Base-by-base conservation (phyloP, 2,888 invertebrate genomes). In the Zhuqinia jingwanae region DNA sequence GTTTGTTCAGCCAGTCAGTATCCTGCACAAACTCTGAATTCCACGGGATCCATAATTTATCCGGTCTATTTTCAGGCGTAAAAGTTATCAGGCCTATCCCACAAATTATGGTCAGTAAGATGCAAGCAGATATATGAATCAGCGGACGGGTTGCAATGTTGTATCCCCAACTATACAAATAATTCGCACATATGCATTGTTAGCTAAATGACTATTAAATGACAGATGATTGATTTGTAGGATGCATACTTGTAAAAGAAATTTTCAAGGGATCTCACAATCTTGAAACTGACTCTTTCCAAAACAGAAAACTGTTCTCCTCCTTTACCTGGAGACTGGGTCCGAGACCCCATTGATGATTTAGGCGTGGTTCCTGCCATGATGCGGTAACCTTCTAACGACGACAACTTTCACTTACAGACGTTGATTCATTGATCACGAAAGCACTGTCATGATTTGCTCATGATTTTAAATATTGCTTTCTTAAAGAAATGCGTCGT, bases 41-140 rank as follows among this genome's bases (percentile, higher is more conserved):
- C 87, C 91, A 90, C 2, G 92, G 92, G 53, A 92, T 91, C 92
- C 92, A 92, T 10, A 92, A 87, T 63, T 91, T 92, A 63, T 89
- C 88, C 1, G 91, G 91, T 2, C 90, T 76, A 53, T 90, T 90
- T 88, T 91, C 91, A 13, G 84, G 87, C 5, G 88, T 91, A 63
- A 91, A 91, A 15, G 84, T 81, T 10, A 91, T 8, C 8, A 90
- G 60, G 0, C 91, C 91, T 5, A 90, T 8, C 1, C 90, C 77
- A 58, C 89, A 91, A 11, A 85, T 27, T 17, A 84, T 42, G 3
- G 90, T 82, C 2, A 91, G 60, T 15, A 80, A 13, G 2, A 91
- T 30, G 56, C 91, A 90, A 13, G 79, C 79, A 10, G 88, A 15
- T 17, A 91, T 90, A 77, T 88, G 88, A 11, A 70, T 36, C 77